Base-by-base conservation (phyloP, 2,797 vertebrate species). In the Helostoma temminkii region DNA sequence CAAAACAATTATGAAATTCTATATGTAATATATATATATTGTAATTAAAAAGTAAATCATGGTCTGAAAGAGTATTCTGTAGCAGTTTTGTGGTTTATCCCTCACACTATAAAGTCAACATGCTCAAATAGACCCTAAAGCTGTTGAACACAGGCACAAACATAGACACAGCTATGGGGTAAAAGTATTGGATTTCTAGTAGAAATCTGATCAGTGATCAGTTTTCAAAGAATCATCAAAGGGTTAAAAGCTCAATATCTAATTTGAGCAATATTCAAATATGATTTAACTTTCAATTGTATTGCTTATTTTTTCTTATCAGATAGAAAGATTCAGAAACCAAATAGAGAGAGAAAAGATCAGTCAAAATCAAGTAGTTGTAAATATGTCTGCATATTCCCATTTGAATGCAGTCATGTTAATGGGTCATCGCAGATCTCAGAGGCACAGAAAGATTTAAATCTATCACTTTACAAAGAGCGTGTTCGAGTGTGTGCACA, bases 381-480 rank as follows among this genome's bases (percentile, higher is more conserved):
- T 1, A 47, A 57, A 62, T 12, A 26, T 45, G 3, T 26, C 32
- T 66, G 2, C 11, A 42, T 0, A 30, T 62, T 10, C 14, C 32
- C 3, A 9, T 65, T 15, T 42, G 26, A 54, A 37, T 52, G 25
- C 24, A 49, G 9, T 53, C 28, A 37, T n/a, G 11, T 47, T 3
- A 45, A 52, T 10, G 36, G 21, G 12, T 3, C 3, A 43, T n/a
- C 19, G 50, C n/a, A 59, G 67, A 78, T 66, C 59, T 76, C 39
- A 19, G 25, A 61, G 54, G 59, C 14, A 21, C 9, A 56, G 76
- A 65, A 64, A 66, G 56, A 64, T 67, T 78, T 68, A 54, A 24
- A 64, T 79, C 43, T 9, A 25, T 42, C 43, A 14, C 34, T 74
- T 85, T 77, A 89, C 74, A n/a, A n/a, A n/a, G n/a, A n/a, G n/a